phyloP scores from a whole-genome alignment of 2,113 vertebrate genomes.

The Chloropsis hardwickii region DNA sequence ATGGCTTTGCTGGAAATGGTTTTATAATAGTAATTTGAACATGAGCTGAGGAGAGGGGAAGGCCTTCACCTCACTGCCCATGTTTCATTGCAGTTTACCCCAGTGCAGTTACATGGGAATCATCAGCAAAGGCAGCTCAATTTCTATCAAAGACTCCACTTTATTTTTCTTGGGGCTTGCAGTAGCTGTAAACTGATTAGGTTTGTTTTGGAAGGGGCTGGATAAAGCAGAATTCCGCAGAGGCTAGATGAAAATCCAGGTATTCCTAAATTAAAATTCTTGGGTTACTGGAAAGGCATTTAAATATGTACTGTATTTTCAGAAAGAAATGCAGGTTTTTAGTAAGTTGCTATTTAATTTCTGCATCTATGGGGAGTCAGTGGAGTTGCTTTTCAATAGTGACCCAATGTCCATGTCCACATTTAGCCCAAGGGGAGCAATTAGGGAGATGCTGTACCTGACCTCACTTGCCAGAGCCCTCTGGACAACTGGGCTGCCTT shows the following conservation, averaged over 20 bases:
- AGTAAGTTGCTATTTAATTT: neutral
- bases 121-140: neutral
- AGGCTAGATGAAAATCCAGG: neutral
- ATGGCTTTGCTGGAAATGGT: neutral
- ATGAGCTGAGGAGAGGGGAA: neutral
- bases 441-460: neutral
- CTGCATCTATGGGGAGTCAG: neutral
- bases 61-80: neutral
- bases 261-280: neutral
- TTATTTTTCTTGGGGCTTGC: neutral
- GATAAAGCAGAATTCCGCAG: neutral
- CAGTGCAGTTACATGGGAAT: neutral
- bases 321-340: neutral
- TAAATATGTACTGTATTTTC: neutral
- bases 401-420: neutral
- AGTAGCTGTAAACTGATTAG: neutral
- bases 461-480: neutral
- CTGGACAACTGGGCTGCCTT: neutral
- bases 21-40: conserved; percentile 35
- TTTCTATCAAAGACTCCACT: neutral
- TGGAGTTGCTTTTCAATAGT: neutral
- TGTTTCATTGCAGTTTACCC: neutral
- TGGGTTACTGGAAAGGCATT: neutral
- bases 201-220: neutral
- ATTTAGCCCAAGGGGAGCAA: neutral